A percentile compares a stretch with the other conserved stretches of the same genome.
phyloP scores from a whole-genome alignment of 2,113 vertebrate genomes.

The Toxotes chatareus region DNA sequence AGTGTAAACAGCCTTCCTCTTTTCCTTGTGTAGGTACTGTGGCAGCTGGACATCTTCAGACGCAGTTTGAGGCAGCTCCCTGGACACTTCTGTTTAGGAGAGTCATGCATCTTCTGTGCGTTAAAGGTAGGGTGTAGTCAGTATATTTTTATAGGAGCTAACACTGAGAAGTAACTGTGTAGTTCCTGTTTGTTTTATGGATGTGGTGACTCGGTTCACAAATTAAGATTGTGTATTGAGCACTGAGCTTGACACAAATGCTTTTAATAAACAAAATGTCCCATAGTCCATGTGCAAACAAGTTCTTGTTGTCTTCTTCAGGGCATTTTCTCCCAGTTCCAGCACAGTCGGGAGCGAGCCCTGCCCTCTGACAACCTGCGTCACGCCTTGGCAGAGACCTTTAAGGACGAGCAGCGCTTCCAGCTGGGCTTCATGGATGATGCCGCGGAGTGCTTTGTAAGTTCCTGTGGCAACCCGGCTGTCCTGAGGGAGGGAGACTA shows the following conservation, averaged over 20 bases:
- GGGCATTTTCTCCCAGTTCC: conserved; percentile 96
- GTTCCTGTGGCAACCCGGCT: conserved; percentile 77
- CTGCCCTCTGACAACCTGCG: conserved; percentile 96
- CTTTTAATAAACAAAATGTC: conserved; percentile 35
- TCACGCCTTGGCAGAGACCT: conserved; percentile 95
- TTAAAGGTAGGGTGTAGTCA: conserved; percentile 88
- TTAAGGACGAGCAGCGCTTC: conserved; percentile 97
- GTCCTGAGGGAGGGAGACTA: conserved; percentile 22
- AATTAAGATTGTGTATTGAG: conserved; percentile 4
- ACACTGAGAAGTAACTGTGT: background rate
- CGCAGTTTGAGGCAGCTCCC: conserved; percentile 94
- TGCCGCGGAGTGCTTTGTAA: conserved; percentile 98
- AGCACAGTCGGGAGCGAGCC: conserved; percentile 95
- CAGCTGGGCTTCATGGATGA: conserved; percentile 99
- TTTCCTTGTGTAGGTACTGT: conserved; percentile 88
- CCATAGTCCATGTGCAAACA: conserved; percentile 10
- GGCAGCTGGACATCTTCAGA: conserved; percentile 98
- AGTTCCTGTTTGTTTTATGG: background rate
- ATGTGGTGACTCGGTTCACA: conserved; percentile 15
- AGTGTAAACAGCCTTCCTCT: background rate
- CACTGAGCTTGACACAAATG: conserved; percentile 8
- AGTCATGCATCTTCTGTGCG: conserved; percentile 98
- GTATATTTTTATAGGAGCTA: background rate
- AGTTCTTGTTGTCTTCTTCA: conserved; percentile 68
- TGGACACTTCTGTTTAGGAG: conserved; percentile 94